Conservation (phyloP, 2,797 vertebrate species). For the Sebastes vulpes region DNA sequence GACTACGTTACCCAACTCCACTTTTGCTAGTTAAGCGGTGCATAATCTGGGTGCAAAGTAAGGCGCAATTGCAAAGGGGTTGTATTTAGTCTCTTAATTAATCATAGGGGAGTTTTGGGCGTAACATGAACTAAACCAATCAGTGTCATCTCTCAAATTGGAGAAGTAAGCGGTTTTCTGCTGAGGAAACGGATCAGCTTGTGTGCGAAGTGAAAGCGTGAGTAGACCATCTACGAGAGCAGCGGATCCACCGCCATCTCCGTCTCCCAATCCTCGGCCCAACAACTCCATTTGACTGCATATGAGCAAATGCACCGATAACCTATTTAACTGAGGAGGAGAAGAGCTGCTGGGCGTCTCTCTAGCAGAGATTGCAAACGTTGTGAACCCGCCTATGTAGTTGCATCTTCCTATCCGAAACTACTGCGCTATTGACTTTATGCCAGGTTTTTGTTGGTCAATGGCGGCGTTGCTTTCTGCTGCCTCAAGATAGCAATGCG, state of each 20-base stretch:
- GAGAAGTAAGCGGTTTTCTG: not conserved
- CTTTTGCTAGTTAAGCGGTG: too few relatives aligned
- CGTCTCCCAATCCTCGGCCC: not conserved
- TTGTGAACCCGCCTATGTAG: too few relatives aligned
- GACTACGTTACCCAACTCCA: not conserved
- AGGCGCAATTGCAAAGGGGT: too few relatives aligned
- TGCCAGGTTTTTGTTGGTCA: not conserved
- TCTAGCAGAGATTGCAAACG: too few relatives aligned
- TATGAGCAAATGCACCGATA: not conserved
- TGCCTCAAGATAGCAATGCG: too few relatives aligned
- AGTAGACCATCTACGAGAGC: not conserved
- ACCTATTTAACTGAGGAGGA: not conserved
- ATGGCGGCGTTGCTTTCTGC: not conserved
- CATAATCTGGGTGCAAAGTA: too few relatives aligned
- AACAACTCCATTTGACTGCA: not conserved
- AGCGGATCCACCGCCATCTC: not conserved
- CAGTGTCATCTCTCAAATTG: too few relatives aligned
- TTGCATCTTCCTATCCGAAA: too few relatives aligned
- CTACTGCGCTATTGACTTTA: not conserved
- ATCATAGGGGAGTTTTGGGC: not conserved
- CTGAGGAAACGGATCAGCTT: not conserved
- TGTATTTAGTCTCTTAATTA: not conserved
- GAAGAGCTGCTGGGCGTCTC: too few relatives aligned
- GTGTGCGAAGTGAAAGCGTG: not conserved
- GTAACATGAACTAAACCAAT: too few relatives aligned